Conservation (phyloP, 2,797 vertebrate species). For the Halcyon chelicuti region DNA sequence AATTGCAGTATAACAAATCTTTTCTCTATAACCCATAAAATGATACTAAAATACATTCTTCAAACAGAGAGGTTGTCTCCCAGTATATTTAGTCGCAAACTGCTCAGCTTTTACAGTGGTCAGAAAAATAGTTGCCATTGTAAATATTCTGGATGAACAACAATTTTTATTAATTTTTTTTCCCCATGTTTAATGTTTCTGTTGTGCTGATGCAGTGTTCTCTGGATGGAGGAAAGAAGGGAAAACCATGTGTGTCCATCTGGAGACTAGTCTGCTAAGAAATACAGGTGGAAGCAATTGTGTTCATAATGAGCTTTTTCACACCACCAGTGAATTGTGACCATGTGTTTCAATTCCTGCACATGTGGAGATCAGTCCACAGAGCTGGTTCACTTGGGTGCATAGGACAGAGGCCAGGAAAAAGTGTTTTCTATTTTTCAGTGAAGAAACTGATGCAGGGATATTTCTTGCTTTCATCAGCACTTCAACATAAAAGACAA, state of each 20-base stretch:
- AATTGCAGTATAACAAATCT: not conserved
- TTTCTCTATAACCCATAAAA: not conserved
- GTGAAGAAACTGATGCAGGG: not conserved
- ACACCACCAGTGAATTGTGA: not conserved
- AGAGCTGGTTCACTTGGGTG: not conserved
- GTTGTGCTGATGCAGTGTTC: not conserved
- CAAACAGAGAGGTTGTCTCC: not conserved
- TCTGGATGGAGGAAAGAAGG: not conserved
- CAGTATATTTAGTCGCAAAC: not conserved
- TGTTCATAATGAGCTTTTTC: not conserved
- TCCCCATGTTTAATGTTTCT: not conserved
- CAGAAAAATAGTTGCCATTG: not conserved
- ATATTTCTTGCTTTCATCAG: not conserved
- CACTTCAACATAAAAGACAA: not conserved
- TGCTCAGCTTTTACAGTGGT: not conserved
- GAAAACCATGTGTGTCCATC: fast-evolving
- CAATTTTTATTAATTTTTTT: not conserved
- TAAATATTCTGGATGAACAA: not conserved
- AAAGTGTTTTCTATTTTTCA: not conserved
- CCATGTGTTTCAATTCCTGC: not conserved
- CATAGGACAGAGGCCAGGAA: not conserved
- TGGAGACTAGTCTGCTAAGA: not conserved
- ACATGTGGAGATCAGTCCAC: not conserved
- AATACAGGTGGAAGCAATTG: not conserved
- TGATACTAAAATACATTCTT: not conserved